Percentiles rank a stretch among this genome's conserved stretches.
Evolutionary conservation across 92 coral and sea anemone species (phyloP).

Genomic region (Anthopleura xanthogrammica): DNA sequence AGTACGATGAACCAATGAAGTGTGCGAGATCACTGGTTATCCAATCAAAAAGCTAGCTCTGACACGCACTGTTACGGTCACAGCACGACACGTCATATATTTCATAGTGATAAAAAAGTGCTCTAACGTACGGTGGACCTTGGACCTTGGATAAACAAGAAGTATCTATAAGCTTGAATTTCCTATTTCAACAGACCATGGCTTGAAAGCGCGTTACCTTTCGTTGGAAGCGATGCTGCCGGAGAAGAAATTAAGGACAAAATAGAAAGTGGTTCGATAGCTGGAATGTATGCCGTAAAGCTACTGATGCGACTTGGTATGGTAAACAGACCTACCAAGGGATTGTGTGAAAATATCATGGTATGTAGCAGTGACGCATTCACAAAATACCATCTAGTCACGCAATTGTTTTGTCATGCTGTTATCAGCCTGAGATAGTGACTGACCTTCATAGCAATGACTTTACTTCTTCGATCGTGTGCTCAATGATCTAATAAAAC

Average conservation of each 20-base stretch:
- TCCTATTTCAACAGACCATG: constrained; percentile 32
- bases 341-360: constrained; percentile 40
- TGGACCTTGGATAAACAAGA: background rate
- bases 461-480: too few species aligned
- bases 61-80: too few species aligned
- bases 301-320: constrained; percentile 48
- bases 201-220: constrained; percentile 54
- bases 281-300: constrained; percentile 27
- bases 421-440: too few species aligned
- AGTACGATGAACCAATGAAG: background rate
- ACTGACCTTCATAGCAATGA: too few species aligned
- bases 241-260: constrained; percentile 23
- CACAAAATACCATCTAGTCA: background rate
- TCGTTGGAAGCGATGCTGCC: constrained; percentile 39
- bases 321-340: constrained; percentile 25
- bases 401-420: too few species aligned
- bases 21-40: background rate
- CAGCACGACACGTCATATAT: too few species aligned
- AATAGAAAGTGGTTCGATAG: constrained; percentile 33
- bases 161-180: background rate
- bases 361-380: constrained; percentile 6
- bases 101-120: too few species aligned
- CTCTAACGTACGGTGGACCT: background rate
- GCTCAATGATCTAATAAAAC: too few species aligned
- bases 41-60: too few species aligned